Base-by-base conservation (phyloP, 2,113 vertebrate species). In the Tricholaema leucomelas region DNA sequence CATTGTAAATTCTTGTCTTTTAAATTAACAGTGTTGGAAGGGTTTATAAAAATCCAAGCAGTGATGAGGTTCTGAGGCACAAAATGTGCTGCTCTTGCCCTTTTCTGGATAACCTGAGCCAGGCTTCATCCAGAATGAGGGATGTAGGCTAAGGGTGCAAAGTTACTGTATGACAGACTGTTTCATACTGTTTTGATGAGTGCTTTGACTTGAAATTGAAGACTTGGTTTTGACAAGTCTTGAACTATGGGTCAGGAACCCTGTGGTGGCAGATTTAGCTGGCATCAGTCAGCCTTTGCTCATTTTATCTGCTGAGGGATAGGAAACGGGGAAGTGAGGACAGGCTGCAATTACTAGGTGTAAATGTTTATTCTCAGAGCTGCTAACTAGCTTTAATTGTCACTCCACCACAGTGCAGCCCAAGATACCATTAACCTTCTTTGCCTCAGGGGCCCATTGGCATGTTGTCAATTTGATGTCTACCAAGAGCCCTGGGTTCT, bases 31-130 rank as follows among this genome's bases (percentile, higher is more conserved):
- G 2, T 89, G 80, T 89, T 87, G 40, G 67, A 85, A 87, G 64
- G 25, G 16, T 76, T 93, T 92, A 36, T 92, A 93, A 89, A 91
- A 94, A 73, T 70, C 76, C 19, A 73, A 82, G 59, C 72, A 76
- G 40, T 61, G 40, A 76, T 85, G 73, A 82, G 46, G 6, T 89
- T 93, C 63, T 91, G 67, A 85, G 64, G 56, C 23, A 86, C 42
- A 35, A 61, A 80, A 35, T 66, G 19, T 82, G 60, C 64, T 73
- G 25, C 46, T 85, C 25, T 79, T 89, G 59, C 46, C 42, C 79
- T 87, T 70, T 76, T 33, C 79, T 66, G 50, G 44, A 18, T 80
- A 52, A 82, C 55, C 64, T 94, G 60, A 56, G 52, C 46, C 67
- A 52, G 25, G 30, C 36, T 73, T 73, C 63, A 40, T 70, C 46